phyloP scores from a whole-genome alignment of 2,113 vertebrate species.

The Podarcis cretensis region DNA sequence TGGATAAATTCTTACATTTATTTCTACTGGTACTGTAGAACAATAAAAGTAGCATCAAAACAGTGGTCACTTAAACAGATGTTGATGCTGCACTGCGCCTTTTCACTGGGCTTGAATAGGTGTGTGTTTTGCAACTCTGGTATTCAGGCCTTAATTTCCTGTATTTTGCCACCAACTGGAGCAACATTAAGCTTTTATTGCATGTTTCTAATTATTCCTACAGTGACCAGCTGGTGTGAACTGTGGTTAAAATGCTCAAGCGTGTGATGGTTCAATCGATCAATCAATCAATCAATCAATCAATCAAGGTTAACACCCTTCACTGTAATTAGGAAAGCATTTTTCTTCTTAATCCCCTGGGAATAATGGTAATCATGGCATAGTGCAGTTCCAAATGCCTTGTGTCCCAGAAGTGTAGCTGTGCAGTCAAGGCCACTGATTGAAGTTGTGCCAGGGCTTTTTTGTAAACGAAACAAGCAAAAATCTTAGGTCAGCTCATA shows the following conservation, averaged over 20 bases:
- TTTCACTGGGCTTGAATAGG: background rate
- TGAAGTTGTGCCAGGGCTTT: background rate
- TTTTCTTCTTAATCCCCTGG: background rate
- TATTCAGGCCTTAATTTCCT: background rate
- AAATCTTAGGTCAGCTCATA: background rate
- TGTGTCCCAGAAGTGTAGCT: background rate
- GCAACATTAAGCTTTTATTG: background rate
- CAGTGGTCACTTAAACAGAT: background rate
- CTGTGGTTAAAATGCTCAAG: background rate
- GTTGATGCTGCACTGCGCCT: background rate
- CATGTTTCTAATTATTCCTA: background rate
- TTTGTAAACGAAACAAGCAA: background rate
- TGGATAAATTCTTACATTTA: slow-evolving; percentile 33
- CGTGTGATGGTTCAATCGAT: background rate
- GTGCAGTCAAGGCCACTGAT: background rate
- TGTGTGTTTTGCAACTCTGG: background rate
- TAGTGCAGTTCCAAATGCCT: background rate
- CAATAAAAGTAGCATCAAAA: background rate
- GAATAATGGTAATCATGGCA: background rate
- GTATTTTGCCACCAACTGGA: background rate
- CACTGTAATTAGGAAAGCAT: background rate
- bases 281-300: too few species aligned
- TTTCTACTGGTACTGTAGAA: background rate
- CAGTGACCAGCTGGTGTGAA: background rate
- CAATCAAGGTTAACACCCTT: background rate